phyloP scores from a whole-genome alignment of 2,888 invertebrate species.

The Invenusta paracnida region DNA sequence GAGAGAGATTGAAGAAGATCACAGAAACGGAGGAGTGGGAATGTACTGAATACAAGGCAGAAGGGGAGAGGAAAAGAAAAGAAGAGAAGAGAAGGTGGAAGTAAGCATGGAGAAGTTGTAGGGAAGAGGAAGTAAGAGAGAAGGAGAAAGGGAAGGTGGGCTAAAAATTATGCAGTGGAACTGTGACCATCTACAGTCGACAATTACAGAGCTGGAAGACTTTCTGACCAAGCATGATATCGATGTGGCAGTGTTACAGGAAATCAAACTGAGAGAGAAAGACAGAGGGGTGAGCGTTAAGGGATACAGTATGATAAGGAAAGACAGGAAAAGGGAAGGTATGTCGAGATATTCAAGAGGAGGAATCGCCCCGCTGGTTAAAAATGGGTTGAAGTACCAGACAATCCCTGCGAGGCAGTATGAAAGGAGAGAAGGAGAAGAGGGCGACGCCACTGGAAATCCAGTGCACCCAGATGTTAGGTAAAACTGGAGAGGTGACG shows the following conservation, averaged over 20 bases:
- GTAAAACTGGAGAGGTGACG: too few relatives aligned
- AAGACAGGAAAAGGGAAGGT: too few relatives aligned
- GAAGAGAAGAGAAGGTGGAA: constrained; percentile 12
- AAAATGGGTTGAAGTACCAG: too few relatives aligned
- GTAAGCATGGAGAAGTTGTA: background rate
- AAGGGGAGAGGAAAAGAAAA: background rate
- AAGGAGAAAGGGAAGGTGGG: constrained; percentile 18
- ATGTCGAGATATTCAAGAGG: too few relatives aligned
- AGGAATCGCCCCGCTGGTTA: too few relatives aligned
- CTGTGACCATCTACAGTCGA: constrained; percentile 15
- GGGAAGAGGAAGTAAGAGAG: constrained; percentile 26
- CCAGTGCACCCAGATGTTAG: too few relatives aligned
- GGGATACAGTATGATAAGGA: too few relatives aligned
- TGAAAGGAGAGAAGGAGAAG: too few relatives aligned
- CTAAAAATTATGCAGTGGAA: constrained; percentile 15
- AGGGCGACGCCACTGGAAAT: too few relatives aligned
- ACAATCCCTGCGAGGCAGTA: too few relatives aligned
- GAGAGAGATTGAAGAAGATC: constrained; percentile 23
- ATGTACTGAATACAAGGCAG: background rate
- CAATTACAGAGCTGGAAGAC: background rate
- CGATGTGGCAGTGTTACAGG: too few relatives aligned
- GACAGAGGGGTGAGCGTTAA: background rate
- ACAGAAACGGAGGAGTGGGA: constrained; percentile 6
- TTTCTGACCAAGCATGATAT: background rate
- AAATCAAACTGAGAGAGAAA: background rate